Base-by-base conservation (phyloP, 2,113 vertebrate species). In the Hippopotamus amphibius region DNA sequence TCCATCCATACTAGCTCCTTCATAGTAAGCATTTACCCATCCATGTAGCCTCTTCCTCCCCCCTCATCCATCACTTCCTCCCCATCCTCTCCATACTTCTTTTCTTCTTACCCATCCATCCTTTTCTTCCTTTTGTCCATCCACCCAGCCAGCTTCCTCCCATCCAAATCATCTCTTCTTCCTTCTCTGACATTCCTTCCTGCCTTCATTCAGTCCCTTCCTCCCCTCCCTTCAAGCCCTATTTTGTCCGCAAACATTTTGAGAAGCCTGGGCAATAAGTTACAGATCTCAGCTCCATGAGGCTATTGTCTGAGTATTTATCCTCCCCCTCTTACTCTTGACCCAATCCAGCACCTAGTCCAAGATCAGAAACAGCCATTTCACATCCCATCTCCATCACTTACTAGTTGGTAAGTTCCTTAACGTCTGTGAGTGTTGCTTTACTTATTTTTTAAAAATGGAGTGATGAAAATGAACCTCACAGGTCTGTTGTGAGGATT, bases 51-150 rank as follows among this genome's bases (percentile, higher is more conserved):
- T 33, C 46, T 30, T 92, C 88, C 50, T 74, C 43, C 22, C 61
- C 12, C 16, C 7, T 26, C 13, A 37, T 30, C 46, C 15, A 0
- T 5, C 0, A 0, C 21, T 46, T 11, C 46, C 4, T 33, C 33
- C 57, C 46, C 7, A 3, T 9, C 7, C 1, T 30, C 65, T 12
- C 28, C 37, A 28, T 22, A 17, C 33, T 69, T 74, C 28, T 24
- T 53, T 50, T 61, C 82, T 65, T 71, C 82, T 63, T 41, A n/a
- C 11, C 41, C 2, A 22, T 4, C 26, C 28, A 24, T 24, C 72
- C 33, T 61, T 59, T 41, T 1, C 33, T 26, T 72, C 74, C 72
- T 46, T 65, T 26, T 7, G 12, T n/a, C 80, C n/a, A 5, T 10
- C 83, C 3, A 59, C 13, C 16, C 28, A 69, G 37, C 8, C 66